Conservation (phyloP, 2,113 vertebrate genomes). For the Xiphorhynchus elegans region DNA sequence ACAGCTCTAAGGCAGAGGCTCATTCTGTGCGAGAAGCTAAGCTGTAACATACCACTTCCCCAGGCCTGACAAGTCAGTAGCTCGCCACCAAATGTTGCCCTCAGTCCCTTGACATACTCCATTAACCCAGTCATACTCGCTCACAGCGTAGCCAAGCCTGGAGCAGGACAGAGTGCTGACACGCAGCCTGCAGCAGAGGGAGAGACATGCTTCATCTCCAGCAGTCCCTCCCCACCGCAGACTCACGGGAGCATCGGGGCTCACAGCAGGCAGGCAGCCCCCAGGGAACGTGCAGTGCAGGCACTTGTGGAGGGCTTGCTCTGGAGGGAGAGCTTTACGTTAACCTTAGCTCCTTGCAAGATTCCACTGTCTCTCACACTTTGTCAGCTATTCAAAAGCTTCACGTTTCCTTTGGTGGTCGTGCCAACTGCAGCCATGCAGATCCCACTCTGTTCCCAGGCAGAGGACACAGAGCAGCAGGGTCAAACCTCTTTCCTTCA, state of each 20-base stretch:
- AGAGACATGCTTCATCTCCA: not conserved
- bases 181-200: not conserved
- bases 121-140: constrained; percentile 42
- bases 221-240: not conserved
- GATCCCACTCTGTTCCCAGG: rapidly evolving
- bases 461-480: not conserved
- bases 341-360: not conserved
- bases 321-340: not conserved
- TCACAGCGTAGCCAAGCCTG: not conserved
- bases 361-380: not conserved
- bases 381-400: not conserved
- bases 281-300: not conserved
- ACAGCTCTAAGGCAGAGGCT: constrained; percentile 31
- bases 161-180: not conserved
- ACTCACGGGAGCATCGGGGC: rapidly evolving
- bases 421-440: rapidly evolving
- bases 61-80: constrained; percentile 44
- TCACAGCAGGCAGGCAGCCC: rapidly evolving
- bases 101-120: not conserved
- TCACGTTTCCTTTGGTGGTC: rapidly evolving
- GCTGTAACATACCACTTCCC: constrained; percentile 56
- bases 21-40: constrained; percentile 40
- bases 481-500: not conserved
- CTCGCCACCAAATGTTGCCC: constrained; percentile 42
- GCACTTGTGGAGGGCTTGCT: not conserved